Base-by-base conservation (phyloP, 1,140 invertebrate genomes). In the Carposina sasakii region DNA sequence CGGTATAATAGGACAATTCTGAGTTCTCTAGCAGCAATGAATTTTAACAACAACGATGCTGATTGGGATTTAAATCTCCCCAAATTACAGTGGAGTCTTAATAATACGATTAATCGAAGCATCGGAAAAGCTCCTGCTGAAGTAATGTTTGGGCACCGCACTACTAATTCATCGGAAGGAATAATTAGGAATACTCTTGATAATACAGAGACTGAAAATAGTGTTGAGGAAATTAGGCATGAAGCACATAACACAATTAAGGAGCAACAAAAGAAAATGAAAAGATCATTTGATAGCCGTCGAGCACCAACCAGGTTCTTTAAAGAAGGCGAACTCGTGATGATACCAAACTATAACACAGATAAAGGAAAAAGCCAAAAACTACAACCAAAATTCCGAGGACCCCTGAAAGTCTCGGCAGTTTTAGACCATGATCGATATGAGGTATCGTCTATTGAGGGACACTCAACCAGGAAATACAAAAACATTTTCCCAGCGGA, bases 1-100 rank as follows among this genome's bases (percentile, higher is more conserved):
- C 40, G 49, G 10, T 51, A 51, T 28, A 51, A 51, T 17, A 10
- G 41, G 12, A 51, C 42, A 21, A 51, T 51, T 12, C 19, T 50
- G 9, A 34, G 24, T 17, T 50, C 48, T n/a, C 10, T 50, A 22
- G 34, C 37, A 10, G 40, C 49, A 6, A 26, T 36, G 24, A 44
- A 34, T 12, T 24, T 22, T 20, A 24, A 26, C 10, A 13, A 20
- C 9, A 22, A 44, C 21, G 49, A 51, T 26, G 23, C 23, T 9
- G 41, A 51, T 16, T 51, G 49, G 49, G 49, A 51, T 34, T 17
- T 15, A 12, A 21, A 44, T 8, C 17, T 51, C 28, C 22, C 24
- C 2, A 44, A 36, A 37, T 15, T 51, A 12, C 40, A 51, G 17
- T 51, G 49, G 49, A 39, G 41, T 8, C 31, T 51, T 12, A 51